These are phyloP conservation scores for Dryobotodes eremita DNA, from an alignment of 2,888 invertebrate genomes.

Conservation along the genomic window DNA sequence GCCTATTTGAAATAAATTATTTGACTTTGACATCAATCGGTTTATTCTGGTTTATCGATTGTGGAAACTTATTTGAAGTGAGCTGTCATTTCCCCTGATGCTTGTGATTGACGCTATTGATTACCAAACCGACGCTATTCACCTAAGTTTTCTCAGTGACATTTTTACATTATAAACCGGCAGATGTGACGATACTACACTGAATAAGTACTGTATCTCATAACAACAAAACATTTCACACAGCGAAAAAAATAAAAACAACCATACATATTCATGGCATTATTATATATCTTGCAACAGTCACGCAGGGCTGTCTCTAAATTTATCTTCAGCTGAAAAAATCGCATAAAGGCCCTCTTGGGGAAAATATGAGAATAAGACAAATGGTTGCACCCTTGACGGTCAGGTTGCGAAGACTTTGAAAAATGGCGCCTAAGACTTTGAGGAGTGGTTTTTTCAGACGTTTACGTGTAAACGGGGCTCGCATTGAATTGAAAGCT, in stretches of 20 bases:
- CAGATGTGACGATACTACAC: no score
- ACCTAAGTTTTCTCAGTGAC: background rate
- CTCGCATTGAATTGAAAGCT: conserved; percentile 52
- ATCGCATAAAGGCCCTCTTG: conserved; percentile 60
- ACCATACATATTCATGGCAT: conserved; percentile 30
- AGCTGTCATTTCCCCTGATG: no score
- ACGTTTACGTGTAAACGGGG: conserved; percentile 45
- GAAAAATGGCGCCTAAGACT: conserved; percentile 74
- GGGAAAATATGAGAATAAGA: conserved; percentile 83
- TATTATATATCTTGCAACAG: conserved; percentile 49
- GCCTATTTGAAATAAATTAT: no score
- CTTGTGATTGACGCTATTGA: no score
- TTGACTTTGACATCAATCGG: no score
- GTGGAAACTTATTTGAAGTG: no score
- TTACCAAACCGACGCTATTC: background rate
- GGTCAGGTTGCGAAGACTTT: conserved; percentile 77
- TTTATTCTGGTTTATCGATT: no score
- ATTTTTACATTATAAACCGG: background rate
- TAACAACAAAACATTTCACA: conserved; percentile 8
- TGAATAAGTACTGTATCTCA: background rate
- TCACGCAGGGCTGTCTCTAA: conserved; percentile 48
- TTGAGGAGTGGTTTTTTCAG: conserved; percentile 50
- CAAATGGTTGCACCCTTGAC: conserved; percentile 74
- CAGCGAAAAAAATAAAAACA: conserved; percentile 16
- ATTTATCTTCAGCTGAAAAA: conserved; percentile 65